Base-by-base conservation (phyloP, 1,140 invertebrate species). In the Eupristina koningsbergeri region DNA sequence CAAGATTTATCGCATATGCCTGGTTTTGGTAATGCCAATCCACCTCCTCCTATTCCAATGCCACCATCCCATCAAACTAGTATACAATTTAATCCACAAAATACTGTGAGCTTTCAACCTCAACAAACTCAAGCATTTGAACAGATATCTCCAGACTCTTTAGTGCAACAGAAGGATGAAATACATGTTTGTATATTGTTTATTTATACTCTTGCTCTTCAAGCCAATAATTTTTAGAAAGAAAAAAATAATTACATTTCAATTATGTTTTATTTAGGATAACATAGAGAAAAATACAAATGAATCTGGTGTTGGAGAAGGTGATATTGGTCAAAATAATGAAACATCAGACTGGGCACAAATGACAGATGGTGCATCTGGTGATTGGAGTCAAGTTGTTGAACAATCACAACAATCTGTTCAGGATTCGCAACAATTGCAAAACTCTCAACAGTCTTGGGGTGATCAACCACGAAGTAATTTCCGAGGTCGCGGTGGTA, bases 31-130 rank as follows among this genome's bases (percentile, higher is more conserved):
- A 92, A 90, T 86, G 90, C 91, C 11, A 92, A 92, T 83, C 91
- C 91, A 74, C 91, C 92, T 26, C 92, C 92, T 8, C 91, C 91
- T 6, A 92, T 92, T 81, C 91, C 92, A 3, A 92, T 93, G 91
- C 91, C 91, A 45, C 91, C 90, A 0, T 91, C 91, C 17, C 91
- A 92, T 86, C 92, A 91, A 88, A 74, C 86, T 87, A 67, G 88
- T 79, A 85, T 92, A 53, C 90, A 89, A 47, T 92, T 88, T 47
- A 92, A 89, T 84, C 90, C 90, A 31, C 92, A 92, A 34, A 90
- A 91, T 86, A 89, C 86, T 6, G 81, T 69, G 19, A 85, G 85
- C 29, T 88, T 84, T 41, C 87, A 87, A 26, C 87, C 82, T 53
- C 86, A 80, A 63, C 88, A 88, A n/a, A 87, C 84, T 31, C 86